Conservation (phyloP, 2,888 invertebrate genomes). For the Clostera curtula region DNA sequence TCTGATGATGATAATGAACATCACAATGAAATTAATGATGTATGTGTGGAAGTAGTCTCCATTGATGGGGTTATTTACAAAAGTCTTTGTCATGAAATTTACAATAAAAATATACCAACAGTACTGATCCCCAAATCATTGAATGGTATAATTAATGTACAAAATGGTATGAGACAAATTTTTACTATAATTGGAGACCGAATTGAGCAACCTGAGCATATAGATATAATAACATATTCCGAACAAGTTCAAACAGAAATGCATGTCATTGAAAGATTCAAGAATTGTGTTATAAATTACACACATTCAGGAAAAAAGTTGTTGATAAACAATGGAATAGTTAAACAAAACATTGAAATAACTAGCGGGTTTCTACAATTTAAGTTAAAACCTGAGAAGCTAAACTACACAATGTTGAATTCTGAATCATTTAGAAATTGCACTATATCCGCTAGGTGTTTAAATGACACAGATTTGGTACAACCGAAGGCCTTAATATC, state of each 20-base stretch:
- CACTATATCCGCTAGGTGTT: slow-evolving; percentile 54
- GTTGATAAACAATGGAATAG: slow-evolving; percentile 70
- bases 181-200: slow-evolving; percentile 55
- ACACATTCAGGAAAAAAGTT: slow-evolving; percentile 65
- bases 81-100: slow-evolving; percentile 56
- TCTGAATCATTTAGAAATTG: slow-evolving; percentile 69
- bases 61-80: slow-evolving; percentile 55
- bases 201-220: slow-evolving; percentile 54
- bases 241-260: slow-evolving; percentile 42
- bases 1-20: slow-evolving; percentile 31
- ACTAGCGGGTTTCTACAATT: slow-evolving; percentile 51
- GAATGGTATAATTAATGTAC: slow-evolving; percentile 68
- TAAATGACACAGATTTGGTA: slow-evolving; percentile 40
- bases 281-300: slow-evolving; percentile 63
- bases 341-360: slow-evolving; percentile 57
- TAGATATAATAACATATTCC: slow-evolving; percentile 67
- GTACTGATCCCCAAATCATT: slow-evolving; percentile 72
- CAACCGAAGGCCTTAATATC: slow-evolving; percentile 34
- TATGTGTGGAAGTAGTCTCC: slow-evolving; percentile 62
- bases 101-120: slow-evolving; percentile 55
- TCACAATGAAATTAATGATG: slow-evolving; percentile 38
- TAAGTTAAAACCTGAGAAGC: slow-evolving; percentile 56
- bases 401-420: slow-evolving; percentile 66
- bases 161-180: slow-evolving; percentile 72
- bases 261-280: slow-evolving; percentile 62